A percentile compares a stretch with the other conserved stretches of the same genome.
Evolutionary conservation across 2,113 vertebrate species (phyloP).

Genomic region (Salvelinus alpinus): DNA sequence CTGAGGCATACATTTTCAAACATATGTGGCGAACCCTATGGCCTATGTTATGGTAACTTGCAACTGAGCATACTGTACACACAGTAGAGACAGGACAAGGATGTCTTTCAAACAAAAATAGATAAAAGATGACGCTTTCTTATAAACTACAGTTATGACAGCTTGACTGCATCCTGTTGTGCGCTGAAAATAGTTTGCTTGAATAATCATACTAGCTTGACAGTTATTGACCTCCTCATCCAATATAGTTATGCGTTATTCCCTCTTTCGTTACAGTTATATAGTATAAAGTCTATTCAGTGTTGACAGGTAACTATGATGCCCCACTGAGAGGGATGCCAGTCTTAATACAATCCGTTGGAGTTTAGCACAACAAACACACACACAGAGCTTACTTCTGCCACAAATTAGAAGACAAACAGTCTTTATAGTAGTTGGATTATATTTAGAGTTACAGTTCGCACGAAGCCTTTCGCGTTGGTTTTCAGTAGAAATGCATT

Average conservation of each 20-base stretch:
- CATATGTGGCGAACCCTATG: too few species aligned
- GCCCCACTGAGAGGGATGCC: background rate
- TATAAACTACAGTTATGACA: background rate
- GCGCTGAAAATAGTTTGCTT: background rate
- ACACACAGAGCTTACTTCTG: background rate
- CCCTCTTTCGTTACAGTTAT: too few species aligned
- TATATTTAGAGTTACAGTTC: too few species aligned
- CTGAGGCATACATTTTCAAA: background rate
- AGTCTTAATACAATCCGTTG: background rate
- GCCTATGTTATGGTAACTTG: background rate
- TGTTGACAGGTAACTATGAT: background rate
- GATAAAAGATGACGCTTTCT: background rate
- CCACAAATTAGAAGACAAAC: background rate
- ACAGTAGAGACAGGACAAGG: background rate
- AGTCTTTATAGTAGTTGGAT: too few species aligned
- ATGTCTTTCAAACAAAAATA: background rate
- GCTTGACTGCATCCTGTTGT: background rate
- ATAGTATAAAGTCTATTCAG: background rate
- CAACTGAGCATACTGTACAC: background rate
- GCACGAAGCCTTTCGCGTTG: background rate
- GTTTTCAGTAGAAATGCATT: background rate
- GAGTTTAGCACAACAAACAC: background rate
- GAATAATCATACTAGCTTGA: background rate
- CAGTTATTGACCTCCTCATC: background rate
- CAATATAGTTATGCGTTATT: background rate